Evolutionary conservation across 2,888 invertebrate genomes (phyloP).

Genomic region (Apamea anceps): DNA sequence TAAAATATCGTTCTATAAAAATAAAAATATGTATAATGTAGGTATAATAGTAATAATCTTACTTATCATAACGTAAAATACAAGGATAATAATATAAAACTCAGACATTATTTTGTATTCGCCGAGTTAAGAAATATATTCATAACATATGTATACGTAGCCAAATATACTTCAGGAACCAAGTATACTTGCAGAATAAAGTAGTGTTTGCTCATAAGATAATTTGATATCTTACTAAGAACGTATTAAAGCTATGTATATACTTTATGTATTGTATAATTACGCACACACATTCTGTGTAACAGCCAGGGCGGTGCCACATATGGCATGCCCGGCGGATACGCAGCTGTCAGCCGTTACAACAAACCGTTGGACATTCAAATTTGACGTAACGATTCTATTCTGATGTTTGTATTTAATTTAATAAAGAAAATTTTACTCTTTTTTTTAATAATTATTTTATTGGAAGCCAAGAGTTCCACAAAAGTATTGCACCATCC

Average conservation of each 20-base stretch:
- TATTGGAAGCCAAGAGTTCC: background rate
- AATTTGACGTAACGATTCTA: constrained; percentile 69
- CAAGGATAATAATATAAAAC: background rate
- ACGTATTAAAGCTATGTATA: constrained; percentile 5
- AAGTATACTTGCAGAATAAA: constrained; percentile 8
- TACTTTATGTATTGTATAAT: constrained; percentile 20
- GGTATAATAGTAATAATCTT: background rate
- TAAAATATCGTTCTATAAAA: background rate
- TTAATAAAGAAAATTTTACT: background rate
- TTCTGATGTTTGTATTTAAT: constrained; percentile 8
- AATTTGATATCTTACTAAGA: constrained; percentile 22
- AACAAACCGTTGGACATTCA: constrained; percentile 70
- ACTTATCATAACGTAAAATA: background rate
- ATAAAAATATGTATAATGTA: background rate
- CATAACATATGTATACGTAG: background rate
- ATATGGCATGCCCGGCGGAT: constrained; percentile 72
- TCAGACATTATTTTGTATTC: background rate
- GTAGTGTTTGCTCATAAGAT: constrained; percentile 6
- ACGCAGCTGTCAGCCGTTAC: constrained; percentile 80
- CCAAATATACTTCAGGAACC: background rate
- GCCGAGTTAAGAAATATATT: background rate
- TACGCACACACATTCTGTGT: constrained; percentile 21
- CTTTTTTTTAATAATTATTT: background rate
- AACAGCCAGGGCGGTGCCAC: constrained; percentile 55
- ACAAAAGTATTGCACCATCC: no score